Evolutionary conservation across 2,888 invertebrate species (phyloP).

Genomic region (Hyalella azteca): DNA sequence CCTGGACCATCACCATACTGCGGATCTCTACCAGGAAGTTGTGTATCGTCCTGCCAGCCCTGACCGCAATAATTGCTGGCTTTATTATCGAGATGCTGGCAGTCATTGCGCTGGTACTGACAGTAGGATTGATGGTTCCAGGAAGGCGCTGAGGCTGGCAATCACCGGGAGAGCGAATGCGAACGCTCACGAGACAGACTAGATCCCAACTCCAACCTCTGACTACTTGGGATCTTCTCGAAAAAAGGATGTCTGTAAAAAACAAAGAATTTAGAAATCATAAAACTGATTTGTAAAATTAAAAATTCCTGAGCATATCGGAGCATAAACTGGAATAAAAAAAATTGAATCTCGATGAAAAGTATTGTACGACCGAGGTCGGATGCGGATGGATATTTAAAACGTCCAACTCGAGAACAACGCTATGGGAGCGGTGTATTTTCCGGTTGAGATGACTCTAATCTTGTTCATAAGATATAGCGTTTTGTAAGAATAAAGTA

Average conservation of each 20-base stretch:
- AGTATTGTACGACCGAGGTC: too few relatives aligned
- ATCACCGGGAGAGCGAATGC: constrained; percentile 58
- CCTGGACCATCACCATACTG: background rate
- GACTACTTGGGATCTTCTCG: constrained; percentile 79
- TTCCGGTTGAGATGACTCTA: too few relatives aligned
- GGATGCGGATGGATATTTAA: too few relatives aligned
- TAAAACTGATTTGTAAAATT: too few relatives aligned
- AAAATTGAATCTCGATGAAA: too few relatives aligned
- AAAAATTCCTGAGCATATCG: too few relatives aligned
- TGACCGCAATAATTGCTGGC: background rate
- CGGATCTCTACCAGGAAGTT: background rate
- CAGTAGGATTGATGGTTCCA: constrained; percentile 27
- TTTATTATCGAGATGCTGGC: background rate
- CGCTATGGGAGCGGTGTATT: too few relatives aligned
- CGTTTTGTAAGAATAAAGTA: too few relatives aligned
- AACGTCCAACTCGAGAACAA: too few relatives aligned
- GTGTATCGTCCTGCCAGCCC: constrained; percentile 12
- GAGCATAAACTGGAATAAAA: too few relatives aligned
- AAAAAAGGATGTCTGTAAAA: constrained; percentile 83
- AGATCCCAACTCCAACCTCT: constrained; percentile 68
- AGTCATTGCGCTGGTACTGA: background rate
- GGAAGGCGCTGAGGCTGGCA: constrained; percentile 36
- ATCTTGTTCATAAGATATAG: too few relatives aligned
- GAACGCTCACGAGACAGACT: constrained; percentile 54
- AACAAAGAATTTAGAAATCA: too few relatives aligned